A percentile compares a stretch with the other conserved stretches of the same genome.
These are phyloP conservation scores for Malurus elegans DNA, from an alignment of 2,113 vertebrate species.

Conservation along the genomic window DNA sequence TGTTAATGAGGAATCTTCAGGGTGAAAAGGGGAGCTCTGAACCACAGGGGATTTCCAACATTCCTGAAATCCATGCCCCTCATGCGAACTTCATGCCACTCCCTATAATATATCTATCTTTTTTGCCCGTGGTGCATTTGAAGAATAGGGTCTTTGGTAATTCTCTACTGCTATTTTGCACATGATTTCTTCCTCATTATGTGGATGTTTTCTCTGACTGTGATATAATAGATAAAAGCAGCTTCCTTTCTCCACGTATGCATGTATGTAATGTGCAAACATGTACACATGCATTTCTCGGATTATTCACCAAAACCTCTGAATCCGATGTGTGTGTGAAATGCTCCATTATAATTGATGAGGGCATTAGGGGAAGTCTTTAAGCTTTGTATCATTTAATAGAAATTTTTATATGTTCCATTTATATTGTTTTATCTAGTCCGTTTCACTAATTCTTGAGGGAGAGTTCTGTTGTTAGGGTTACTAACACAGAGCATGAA, in stretches of 20 bases:
- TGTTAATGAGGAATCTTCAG: not conserved
- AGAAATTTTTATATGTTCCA: constrained; percentile 54
- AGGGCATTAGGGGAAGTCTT: constrained; percentile 30
- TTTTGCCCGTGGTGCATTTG: not conserved
- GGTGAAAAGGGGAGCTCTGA: not conserved
- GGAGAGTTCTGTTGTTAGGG: constrained; percentile 44
- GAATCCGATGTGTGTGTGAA: not conserved
- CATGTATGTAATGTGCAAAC: not conserved
- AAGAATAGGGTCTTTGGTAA: not conserved
- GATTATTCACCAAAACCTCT: not conserved
- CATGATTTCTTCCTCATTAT: not conserved
- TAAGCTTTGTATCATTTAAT: constrained; percentile 66
- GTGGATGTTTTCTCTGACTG: not conserved
- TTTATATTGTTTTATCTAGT: constrained; percentile 73
- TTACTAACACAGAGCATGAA: constrained; percentile 29
- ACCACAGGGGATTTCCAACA: not conserved
- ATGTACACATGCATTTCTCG: not conserved
- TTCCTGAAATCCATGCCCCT: not conserved
- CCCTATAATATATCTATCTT: not conserved
- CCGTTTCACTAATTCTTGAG: constrained; percentile 60
- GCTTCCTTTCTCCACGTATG: not conserved
- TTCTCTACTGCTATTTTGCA: not conserved
- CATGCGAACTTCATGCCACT: not conserved
- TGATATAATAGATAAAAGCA: not conserved
- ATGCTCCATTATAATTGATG: not conserved